Percentiles rank a stretch among this genome's conserved stretches.
phyloP scores from a whole-genome alignment of 1,140 invertebrate genomes.

The Monomorium pharaonis region DNA sequence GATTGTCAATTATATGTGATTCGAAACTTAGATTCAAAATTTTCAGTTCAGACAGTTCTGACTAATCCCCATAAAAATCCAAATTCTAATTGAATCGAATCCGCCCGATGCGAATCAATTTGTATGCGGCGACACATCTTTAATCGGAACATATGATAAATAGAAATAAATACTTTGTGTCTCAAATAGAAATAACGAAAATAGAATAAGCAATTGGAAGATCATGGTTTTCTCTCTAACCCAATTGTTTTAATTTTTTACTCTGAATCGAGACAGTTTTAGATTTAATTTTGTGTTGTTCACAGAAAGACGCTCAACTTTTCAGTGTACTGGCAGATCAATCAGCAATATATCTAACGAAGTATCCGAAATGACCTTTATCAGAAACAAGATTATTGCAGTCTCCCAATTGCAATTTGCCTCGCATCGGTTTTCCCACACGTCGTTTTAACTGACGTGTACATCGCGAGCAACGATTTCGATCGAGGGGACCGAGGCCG shows the following conservation, averaged over 20 bases:
- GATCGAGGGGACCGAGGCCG: not conserved
- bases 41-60: too few relatives aligned
- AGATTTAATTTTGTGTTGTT: not conserved
- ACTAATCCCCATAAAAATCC: too few relatives aligned
- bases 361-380: not conserved
- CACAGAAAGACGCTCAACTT: not conserved
- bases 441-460: not conserved
- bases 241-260: not conserved
- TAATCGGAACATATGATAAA: not conserved
- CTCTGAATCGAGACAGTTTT: not conserved
- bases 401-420: not conserved
- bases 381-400: not conserved
- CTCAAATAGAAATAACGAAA: not conserved
- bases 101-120: too few relatives aligned
- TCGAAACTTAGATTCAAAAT: too few relatives aligned
- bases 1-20: too few relatives aligned
- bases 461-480: conserved; percentile 4
- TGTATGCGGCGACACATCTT: not conserved
- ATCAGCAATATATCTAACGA: not conserved
- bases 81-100: too few relatives aligned
- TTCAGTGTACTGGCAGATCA: not conserved
- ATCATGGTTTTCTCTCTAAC: not conserved
- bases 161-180: not conserved
- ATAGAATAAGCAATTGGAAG: not conserved
- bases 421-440: not conserved